phyloP scores from a whole-genome alignment of 2,888 invertebrate genomes.

The Liodrosophila aerea region DNA sequence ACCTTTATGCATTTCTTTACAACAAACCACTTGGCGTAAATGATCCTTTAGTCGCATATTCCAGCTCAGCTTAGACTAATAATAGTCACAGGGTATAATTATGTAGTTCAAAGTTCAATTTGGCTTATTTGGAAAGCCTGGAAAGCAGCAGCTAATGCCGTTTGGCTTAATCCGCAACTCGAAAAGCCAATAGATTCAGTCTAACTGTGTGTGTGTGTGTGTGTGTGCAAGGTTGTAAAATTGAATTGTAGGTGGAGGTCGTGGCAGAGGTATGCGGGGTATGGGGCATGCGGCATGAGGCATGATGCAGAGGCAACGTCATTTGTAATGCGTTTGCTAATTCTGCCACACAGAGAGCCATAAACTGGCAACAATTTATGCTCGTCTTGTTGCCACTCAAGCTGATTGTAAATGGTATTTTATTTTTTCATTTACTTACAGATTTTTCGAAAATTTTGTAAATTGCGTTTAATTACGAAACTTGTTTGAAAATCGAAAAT shows the following conservation, averaged over 20 bases:
- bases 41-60: not conserved
- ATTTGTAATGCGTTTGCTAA: conserved; percentile 51
- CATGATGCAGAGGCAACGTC: conserved; percentile 13
- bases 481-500: conserved; percentile 48
- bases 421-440: conserved; percentile 1
- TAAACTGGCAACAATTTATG: conserved; percentile 57
- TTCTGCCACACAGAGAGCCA: conserved; percentile 39
- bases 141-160: conserved; percentile 40
- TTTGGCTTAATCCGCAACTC: conserved; percentile 15
- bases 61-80: not conserved
- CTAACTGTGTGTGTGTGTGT: not conserved
- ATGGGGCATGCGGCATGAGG: conserved; percentile 9
- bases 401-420: conserved; percentile 35
- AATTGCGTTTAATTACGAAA: conserved; percentile 65
- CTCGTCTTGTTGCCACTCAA: conserved; percentile 20
- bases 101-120: conserved; percentile 51
- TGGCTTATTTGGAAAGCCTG: conserved; percentile 50
- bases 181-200: conserved; percentile 10
- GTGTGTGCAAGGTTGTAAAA: conserved; percentile 58
- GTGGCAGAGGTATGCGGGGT: conserved; percentile 32
- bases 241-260: conserved; percentile 71
- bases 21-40: not conserved
- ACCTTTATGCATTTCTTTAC: not conserved
- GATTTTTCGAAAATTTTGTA: conserved; percentile 25
- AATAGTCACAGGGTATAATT: conserved; percentile 5